Percentiles rank a stretch among this genome's conserved stretches.
Conservation (phyloP, 2,797 vertebrate species). For the Acanthopagrus latus region DNA sequence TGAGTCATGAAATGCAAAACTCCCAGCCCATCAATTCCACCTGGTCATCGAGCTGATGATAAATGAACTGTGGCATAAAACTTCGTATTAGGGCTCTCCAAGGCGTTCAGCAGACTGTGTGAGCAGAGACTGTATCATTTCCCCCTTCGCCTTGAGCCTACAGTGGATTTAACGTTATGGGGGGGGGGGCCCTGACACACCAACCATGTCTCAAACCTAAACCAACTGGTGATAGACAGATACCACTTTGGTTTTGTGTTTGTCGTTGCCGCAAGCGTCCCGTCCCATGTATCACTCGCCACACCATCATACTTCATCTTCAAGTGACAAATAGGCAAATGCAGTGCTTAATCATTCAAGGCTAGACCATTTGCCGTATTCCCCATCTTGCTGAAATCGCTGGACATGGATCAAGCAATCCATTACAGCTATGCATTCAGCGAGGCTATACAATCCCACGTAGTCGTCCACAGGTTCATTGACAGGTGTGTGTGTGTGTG, state of each 20-base stretch:
- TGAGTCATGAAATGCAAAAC: conserved; percentile 43
- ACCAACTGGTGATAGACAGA: background rate
- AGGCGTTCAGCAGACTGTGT: conserved; percentile 8
- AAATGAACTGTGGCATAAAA: conserved; percentile 39
- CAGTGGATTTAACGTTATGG: background rate
- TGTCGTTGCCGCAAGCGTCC: too few species aligned
- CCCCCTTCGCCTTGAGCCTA: conserved; percentile 6
- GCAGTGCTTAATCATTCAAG: conserved; percentile 11
- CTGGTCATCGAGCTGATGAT: conserved; percentile 34
- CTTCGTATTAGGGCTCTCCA: conserved; percentile 16
- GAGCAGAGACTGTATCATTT: conserved; percentile 14
- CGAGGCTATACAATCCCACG: conserved; percentile 45
- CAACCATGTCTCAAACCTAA: background rate
- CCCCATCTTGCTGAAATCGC: conserved; percentile 21
- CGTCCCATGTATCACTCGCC: conserved; percentile 10
- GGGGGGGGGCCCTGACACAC: background rate
- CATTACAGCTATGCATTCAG: conserved; percentile 41
- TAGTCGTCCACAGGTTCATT: conserved; percentile 25
- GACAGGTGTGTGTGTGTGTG: conserved; percentile 56
- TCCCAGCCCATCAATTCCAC: conserved; percentile 33
- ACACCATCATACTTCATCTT: conserved; percentile 16
- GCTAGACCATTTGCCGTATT: conserved; percentile 1
- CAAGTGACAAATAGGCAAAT: background rate
- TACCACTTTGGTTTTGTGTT: background rate
- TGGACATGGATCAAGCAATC: conserved; percentile 1